Conservation (phyloP, 2,113 vertebrate species). For the Brachionichthys hirsutus region DNA sequence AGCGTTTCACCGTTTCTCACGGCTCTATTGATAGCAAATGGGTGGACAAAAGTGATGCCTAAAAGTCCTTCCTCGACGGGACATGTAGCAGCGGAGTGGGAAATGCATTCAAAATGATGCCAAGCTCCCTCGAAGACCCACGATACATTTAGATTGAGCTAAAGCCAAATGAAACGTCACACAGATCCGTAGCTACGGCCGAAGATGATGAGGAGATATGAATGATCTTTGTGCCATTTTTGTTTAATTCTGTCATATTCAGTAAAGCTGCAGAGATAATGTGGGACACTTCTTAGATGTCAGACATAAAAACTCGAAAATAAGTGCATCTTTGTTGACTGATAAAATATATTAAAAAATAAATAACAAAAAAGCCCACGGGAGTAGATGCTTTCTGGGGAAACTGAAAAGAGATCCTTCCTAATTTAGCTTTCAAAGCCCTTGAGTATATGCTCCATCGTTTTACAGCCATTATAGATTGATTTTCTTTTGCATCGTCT, state of each 20-base stretch:
- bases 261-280: conserved; percentile 24
- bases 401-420: conserved; percentile 18
- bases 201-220: background rate
- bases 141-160: background rate
- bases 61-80: conserved; percentile 35
- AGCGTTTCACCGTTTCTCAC: conserved; percentile 2
- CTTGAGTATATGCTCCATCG: conserved; percentile 13
- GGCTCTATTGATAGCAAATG: conserved; percentile 33
- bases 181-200: no score
- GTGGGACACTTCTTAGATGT: conserved; percentile 15
- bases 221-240: conserved; percentile 1
- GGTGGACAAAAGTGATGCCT: conserved; percentile 33
- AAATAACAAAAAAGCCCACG: conserved; percentile 21
- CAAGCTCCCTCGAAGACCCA: background rate
- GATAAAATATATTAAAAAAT: conserved; percentile 8
- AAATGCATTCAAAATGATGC: conserved; percentile 7
- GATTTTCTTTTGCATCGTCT: conserved; percentile 18
- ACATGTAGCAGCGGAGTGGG: background rate
- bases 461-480: conserved; percentile 10
- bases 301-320: conserved; percentile 35
- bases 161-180: background rate
- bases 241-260: conserved; percentile 4
- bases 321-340: conserved; percentile 43
- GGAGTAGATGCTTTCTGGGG: conserved; percentile 25
- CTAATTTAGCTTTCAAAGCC: conserved; percentile 45